phyloP scores from a whole-genome alignment of 35 echinoderm and acorn worm genomes.

The Acanthaster planci region DNA sequence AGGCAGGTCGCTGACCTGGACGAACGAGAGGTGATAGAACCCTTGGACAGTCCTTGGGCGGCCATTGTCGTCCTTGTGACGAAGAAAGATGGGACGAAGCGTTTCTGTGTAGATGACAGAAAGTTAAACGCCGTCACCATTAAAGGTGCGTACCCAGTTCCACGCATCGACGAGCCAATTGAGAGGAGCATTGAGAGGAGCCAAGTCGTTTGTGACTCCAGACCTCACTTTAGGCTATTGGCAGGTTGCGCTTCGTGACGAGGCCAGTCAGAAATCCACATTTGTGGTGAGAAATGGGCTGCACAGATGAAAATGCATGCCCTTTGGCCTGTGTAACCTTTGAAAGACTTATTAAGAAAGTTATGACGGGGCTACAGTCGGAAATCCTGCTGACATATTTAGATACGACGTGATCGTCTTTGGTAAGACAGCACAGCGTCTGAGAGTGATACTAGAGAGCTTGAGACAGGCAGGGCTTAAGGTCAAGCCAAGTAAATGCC shows the following conservation, averaged over 20 bases:
- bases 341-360: neutral
- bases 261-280: too few species aligned
- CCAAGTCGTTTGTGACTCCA: too few species aligned
- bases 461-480: conserved; percentile 31
- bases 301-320: neutral
- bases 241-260: too few species aligned
- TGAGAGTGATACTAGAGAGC: conserved; percentile 20
- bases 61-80: conserved; percentile 37
- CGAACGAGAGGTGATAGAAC: too few species aligned
- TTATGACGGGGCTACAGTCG: conserved; percentile 22
- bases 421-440: neutral
- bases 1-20: too few species aligned
- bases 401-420: conserved; percentile 48
- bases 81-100: conserved; percentile 54
- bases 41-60: conserved; percentile 60
- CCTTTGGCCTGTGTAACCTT: neutral
- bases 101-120: conserved; percentile 52
- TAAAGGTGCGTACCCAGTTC: too few species aligned
- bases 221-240: too few species aligned
- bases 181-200: too few species aligned
- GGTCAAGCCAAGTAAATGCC: conserved; percentile 49
- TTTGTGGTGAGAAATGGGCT: too few species aligned
- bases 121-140: conserved; percentile 11
- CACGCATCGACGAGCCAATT: too few species aligned
- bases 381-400: conserved; percentile 27